Conservation (phyloP, 2,113 vertebrate species). For the Sinocyclocheilus grahami region DNA sequence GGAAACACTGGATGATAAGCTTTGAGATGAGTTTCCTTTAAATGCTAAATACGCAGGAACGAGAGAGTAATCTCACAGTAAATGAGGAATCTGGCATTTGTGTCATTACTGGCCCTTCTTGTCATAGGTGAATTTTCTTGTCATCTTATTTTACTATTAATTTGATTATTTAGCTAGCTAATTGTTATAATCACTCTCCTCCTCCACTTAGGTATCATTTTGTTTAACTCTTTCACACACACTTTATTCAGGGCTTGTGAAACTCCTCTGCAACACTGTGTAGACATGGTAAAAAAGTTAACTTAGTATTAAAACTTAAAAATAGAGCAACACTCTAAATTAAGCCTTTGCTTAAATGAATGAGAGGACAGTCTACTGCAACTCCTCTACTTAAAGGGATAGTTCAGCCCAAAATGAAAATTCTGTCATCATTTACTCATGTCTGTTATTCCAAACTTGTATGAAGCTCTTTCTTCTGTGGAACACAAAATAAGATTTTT, state of each 20-base stretch:
- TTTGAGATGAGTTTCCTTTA: not conserved
- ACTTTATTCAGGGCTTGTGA: conserved; percentile 14
- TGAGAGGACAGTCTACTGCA: not conserved
- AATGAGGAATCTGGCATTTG: not conserved
- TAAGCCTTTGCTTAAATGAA: not conserved
- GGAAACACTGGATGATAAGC: not conserved
- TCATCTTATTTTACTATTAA: not conserved
- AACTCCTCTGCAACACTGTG: not conserved
- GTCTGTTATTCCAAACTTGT: not conserved
- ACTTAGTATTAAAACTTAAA: conserved; percentile 6
- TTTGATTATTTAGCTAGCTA: not conserved
- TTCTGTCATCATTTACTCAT: not conserved
- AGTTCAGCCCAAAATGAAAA: not conserved
- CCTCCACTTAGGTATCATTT: not conserved
- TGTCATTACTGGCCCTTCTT: not conserved
- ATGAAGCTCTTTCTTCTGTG: not conserved
- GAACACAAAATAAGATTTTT: not conserved
- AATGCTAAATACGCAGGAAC: not conserved
- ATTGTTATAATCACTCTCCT: conserved; percentile 36
- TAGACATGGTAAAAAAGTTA: conserved; percentile 26
- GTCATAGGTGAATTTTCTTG: not conserved
- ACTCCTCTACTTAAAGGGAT: not conserved
- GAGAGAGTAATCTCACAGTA: not conserved
- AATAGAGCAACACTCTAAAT: not conserved
- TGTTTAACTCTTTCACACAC: not conserved